Evolutionary conservation across 2,888 invertebrate species (phyloP).

Genomic region (Achlya flavicornis): DNA sequence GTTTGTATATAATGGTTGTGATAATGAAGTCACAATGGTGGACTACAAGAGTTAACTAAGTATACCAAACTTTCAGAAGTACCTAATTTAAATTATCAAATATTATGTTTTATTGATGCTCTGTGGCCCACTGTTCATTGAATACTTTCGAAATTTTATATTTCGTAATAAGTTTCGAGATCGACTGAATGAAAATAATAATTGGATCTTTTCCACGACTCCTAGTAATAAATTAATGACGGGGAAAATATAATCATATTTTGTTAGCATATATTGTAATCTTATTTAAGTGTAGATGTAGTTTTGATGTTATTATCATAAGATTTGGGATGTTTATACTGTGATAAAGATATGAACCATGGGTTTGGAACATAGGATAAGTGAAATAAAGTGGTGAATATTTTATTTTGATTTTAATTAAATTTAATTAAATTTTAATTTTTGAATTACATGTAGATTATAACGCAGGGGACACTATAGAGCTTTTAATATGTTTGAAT

Average conservation of each 20-base stretch:
- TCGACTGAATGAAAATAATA: conserved; percentile 2
- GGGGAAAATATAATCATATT: not conserved
- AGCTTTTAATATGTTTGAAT: conserved; percentile 53
- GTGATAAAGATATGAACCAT: conserved; percentile 46
- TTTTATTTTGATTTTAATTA: not conserved
- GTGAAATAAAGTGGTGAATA: not conserved
- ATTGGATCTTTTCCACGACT: not conserved
- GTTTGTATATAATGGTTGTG: conserved; percentile 11
- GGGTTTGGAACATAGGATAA: conserved; percentile 15
- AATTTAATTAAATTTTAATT: too few species aligned
- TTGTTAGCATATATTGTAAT: conserved; percentile 13
- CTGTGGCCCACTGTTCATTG: not conserved
- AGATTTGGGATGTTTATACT: conserved; percentile 30
- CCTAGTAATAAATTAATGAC: not conserved
- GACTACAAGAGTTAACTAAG: not conserved
- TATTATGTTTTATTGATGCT: not conserved
- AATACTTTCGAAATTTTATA: conserved; percentile 1
- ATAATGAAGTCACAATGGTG: conserved; percentile 9
- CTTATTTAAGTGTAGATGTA: conserved; percentile 9
- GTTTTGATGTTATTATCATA: conserved; percentile 15
- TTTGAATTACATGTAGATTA: conserved; percentile 26
- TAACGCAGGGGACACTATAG: conserved; percentile 42
- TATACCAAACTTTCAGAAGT: not conserved
- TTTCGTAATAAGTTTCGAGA: not conserved
- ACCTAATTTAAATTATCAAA: not conserved